A percentile compares a stretch with the other conserved stretches of the same genome.
Evolutionary conservation across 53 echinoderm and acorn worm species (phyloP).

Genomic region (Antedon mediterranea): DNA sequence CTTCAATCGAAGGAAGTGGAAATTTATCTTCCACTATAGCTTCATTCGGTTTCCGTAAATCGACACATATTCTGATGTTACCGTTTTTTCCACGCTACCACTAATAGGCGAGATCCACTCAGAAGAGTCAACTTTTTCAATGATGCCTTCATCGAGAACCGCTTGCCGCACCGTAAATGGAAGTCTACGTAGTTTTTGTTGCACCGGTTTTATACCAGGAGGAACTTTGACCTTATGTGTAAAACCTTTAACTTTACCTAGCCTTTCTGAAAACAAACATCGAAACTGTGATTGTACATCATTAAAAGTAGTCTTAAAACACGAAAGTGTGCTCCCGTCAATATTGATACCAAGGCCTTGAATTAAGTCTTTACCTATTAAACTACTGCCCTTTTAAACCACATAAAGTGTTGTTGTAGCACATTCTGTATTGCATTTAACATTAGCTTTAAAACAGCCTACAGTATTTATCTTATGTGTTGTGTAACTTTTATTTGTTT

Average conservation of each 20-base stretch:
- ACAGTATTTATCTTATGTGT: background rate
- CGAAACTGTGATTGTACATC: too few relatives aligned
- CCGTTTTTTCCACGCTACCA: constrained; percentile 9
- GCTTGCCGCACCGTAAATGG: constrained; percentile 27
- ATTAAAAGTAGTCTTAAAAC: too few relatives aligned
- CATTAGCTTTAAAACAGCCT: background rate
- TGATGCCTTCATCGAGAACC: constrained; percentile 42
- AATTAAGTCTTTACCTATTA: background rate
- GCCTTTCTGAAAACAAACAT: background rate
- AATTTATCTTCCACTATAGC: constrained; percentile 40
- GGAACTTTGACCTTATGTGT: constrained; percentile 1
- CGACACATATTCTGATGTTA: too few relatives aligned
- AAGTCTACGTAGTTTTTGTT: constrained; percentile 5
- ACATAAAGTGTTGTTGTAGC: background rate
- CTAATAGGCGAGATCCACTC: constrained; percentile 57
- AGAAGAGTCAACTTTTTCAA: constrained; percentile 30
- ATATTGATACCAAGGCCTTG: background rate
- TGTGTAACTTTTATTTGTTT: background rate
- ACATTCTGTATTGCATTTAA: background rate
- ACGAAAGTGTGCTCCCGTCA: background rate
- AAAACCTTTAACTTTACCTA: background rate
- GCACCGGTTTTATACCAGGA: constrained; percentile 2
- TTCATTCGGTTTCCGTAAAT: constrained; percentile 38
- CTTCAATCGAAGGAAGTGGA: constrained; percentile 48
- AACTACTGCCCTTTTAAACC: too few relatives aligned